phyloP scores from a whole-genome alignment of 1,140 invertebrate genomes.

The Drosophila suzukii region DNA sequence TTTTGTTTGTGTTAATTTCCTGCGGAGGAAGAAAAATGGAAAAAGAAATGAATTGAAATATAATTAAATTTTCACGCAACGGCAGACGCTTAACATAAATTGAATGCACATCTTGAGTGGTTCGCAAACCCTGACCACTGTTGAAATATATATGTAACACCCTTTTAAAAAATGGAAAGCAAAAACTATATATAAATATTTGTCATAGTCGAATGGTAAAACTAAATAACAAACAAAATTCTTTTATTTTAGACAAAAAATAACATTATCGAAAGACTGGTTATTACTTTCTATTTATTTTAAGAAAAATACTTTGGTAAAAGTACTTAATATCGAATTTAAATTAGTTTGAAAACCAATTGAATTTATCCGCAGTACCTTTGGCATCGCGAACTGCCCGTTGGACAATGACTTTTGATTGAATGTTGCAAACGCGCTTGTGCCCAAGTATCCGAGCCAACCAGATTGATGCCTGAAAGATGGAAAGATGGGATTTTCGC shows the following conservation, averaged over 20 bases:
- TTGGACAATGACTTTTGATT: constrained; percentile 31
- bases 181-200: too few relatives aligned
- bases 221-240: too few relatives aligned
- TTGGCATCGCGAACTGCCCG: not conserved
- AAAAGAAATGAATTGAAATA: constrained; percentile 39
- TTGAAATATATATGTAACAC: too few relatives aligned
- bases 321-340: too few relatives aligned
- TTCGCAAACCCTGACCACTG: too few relatives aligned
- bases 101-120: not conserved
- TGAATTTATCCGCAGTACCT: not conserved
- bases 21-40: constrained; percentile 4
- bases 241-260: too few relatives aligned
- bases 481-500: not conserved
- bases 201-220: too few relatives aligned
- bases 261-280: too few relatives aligned
- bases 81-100: not conserved
- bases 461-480: constrained; percentile 8
- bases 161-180: too few relatives aligned
- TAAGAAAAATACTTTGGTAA: too few relatives aligned
- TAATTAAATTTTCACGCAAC: constrained; percentile 34
- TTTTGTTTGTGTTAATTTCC: constrained; percentile 37
- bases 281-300: too few relatives aligned
- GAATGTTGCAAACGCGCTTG: constrained; percentile 26
- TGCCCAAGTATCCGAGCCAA: not conserved
- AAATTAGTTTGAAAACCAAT: too few relatives aligned